A percentile compares a stretch with the other conserved stretches of the same genome.
phyloP scores from a whole-genome alignment of 2,888 invertebrate genomes.

The Bombylius major region DNA sequence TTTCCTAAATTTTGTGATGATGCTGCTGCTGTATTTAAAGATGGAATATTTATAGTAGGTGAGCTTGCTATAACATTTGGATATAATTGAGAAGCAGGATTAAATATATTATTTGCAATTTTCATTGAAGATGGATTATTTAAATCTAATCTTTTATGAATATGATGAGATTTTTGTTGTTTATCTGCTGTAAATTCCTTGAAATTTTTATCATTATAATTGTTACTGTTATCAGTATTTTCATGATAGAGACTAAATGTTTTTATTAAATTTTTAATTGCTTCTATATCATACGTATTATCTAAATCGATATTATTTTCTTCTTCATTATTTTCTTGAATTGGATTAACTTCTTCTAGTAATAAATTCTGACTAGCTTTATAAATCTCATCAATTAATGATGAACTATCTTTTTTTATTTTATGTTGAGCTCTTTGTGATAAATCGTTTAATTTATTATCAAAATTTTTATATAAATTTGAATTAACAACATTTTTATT shows the following conservation, averaged over 20 bases:
- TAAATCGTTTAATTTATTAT: conserved; percentile 8
- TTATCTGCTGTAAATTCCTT: too few species aligned
- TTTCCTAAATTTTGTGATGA: too few species aligned
- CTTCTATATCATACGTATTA: conserved; percentile 3
- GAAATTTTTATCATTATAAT: not conserved
- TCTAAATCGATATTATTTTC: not conserved
- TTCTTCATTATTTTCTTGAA: not conserved
- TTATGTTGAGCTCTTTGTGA: conserved; percentile 12
- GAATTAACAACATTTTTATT: conserved; percentile 1
- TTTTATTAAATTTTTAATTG: conserved; percentile 10
- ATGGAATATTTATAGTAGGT: not conserved
- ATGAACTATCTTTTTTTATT: conserved; percentile 2
- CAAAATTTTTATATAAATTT: conserved; percentile 10
- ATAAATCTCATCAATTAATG: conserved; percentile 5
- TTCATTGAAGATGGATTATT: not conserved
- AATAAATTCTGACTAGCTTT: conserved; percentile 5
- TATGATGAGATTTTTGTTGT: not conserved
- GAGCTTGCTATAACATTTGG: not conserved
- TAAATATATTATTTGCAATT: too few species aligned
- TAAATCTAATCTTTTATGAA: not conserved
- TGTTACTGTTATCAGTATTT: not conserved
- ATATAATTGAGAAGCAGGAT: not conserved
- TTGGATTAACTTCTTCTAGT: not conserved
- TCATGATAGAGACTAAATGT: conserved; percentile 3
- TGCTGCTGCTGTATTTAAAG: not conserved